Percentiles rank a stretch among this genome's conserved stretches.
Evolutionary conservation across 2,797 vertebrate species (phyloP).

Genomic region (Corythornis leucogaster): DNA sequence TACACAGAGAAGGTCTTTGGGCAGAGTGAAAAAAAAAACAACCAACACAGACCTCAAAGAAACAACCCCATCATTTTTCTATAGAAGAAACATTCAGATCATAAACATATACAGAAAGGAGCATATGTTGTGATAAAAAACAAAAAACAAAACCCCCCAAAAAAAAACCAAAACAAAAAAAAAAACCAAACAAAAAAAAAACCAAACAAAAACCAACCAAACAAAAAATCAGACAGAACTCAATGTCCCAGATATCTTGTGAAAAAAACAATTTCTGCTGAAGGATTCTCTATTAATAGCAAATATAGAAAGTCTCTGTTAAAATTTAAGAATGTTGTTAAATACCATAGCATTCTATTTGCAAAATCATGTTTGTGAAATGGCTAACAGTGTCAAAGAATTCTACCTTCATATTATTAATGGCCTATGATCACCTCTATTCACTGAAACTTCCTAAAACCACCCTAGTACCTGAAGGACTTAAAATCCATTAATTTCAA

Average conservation of each 20-base stretch:
- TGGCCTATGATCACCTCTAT: not conserved
- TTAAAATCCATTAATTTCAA: slow-evolving; percentile 15
- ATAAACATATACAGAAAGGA: not conserved
- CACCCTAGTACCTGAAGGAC: not conserved
- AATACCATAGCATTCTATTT: not conserved
- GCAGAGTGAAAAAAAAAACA: not conserved
- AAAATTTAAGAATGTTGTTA: not conserved
- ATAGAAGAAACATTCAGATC: not conserved
- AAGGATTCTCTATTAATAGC: not conserved
- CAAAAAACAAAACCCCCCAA: not conserved
- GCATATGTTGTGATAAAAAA: not conserved
- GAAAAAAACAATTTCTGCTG: not conserved
- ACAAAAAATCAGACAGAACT: not conserved
- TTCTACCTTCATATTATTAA: not conserved
- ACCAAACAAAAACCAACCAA: too few species aligned
- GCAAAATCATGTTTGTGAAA: not conserved
- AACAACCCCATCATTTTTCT: not conserved
- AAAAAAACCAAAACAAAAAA: too few species aligned
- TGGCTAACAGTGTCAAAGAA: not conserved
- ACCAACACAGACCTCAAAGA: not conserved
- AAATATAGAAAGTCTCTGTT: not conserved
- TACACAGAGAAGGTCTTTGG: not conserved
- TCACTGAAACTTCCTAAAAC: not conserved
- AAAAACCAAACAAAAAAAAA: too few species aligned
- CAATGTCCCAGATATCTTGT: not conserved